A percentile compares a stretch with the other conserved stretches of the same genome.
phyloP scores from a whole-genome alignment of 2,113 vertebrate genomes.

The Heloderma charlesbogerti region DNA sequence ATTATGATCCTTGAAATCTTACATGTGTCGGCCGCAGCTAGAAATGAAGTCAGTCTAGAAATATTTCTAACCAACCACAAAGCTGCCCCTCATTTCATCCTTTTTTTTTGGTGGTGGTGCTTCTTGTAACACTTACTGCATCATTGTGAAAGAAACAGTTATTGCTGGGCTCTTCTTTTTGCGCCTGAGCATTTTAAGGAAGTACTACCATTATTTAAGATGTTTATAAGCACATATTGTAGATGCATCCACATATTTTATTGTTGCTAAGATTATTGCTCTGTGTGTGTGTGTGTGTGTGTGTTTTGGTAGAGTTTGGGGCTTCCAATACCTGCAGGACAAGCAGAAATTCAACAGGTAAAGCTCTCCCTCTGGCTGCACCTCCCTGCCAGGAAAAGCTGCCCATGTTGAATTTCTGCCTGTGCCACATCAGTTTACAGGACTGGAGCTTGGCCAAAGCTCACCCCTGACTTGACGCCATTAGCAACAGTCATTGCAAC shows the following conservation, averaged over 20 bases:
- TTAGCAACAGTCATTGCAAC: no score
- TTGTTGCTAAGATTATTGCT: neutral
- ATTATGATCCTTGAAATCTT: constrained; percentile 2
- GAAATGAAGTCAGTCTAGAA: constrained; percentile 14
- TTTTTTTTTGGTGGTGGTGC: neutral
- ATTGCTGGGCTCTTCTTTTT: neutral
- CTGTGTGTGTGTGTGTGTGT: neutral
- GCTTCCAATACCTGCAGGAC: neutral
- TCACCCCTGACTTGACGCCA: neutral
- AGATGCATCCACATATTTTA: neutral
- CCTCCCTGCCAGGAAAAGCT: neutral
- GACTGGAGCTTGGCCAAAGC: neutral
- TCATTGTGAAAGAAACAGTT: neutral
- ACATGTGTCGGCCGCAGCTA: neutral
- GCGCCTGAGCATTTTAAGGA: neutral
- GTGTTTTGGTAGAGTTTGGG: neutral
- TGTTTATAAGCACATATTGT: neutral
- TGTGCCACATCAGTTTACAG: neutral
- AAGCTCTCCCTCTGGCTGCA: neutral
- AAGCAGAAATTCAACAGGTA: neutral
- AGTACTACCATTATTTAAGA: neutral
- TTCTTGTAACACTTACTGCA: neutral
- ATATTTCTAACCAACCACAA: neutral
- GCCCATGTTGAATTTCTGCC: neutral
- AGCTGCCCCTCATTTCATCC: neutral